Percentiles rank a stretch among this genome's conserved stretches.
Conservation (phyloP, 1,140 invertebrate species). For the Arctopsyche grandis region DNA sequence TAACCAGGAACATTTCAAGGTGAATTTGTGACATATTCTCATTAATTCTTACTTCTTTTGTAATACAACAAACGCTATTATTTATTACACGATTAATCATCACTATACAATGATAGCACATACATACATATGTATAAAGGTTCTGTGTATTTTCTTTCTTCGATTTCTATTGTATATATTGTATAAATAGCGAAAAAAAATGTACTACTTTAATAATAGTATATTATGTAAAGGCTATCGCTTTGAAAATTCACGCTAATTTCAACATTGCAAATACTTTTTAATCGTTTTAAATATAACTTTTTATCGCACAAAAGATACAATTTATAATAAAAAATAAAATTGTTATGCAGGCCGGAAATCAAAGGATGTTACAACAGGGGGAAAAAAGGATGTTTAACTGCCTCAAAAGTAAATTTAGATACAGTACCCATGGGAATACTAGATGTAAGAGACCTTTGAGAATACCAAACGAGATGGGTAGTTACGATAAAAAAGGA, state of each 20-base stretch:
- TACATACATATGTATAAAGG: not conserved
- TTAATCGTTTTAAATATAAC: no score
- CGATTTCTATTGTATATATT: constrained; percentile 1
- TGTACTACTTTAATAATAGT: no score
- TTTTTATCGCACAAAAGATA: no score
- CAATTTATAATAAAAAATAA: no score
- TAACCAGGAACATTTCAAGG: not conserved
- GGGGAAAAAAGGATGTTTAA: not conserved
- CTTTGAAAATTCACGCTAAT: no score
- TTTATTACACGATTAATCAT: constrained; percentile 13
- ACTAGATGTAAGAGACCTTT: constrained; percentile 4
- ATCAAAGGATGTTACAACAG: not conserved
- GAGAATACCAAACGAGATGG: not conserved
- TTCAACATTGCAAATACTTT: no score
- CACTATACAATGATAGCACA: not conserved
- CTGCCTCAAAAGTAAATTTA: constrained; percentile 18
- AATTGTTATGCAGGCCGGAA: no score
- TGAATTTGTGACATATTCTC: constrained; percentile 1
- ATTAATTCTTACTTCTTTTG: not conserved
- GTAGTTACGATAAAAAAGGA: constrained; percentile 5
- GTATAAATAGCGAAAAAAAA: no score
- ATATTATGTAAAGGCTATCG: no score
- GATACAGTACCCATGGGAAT: not conserved
- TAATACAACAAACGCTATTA: constrained; percentile 9
- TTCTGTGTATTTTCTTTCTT: constrained; percentile 9